Evolutionary conservation across 2,113 vertebrate genomes (phyloP).

Genomic region (Ancistrus triradiatus): DNA sequence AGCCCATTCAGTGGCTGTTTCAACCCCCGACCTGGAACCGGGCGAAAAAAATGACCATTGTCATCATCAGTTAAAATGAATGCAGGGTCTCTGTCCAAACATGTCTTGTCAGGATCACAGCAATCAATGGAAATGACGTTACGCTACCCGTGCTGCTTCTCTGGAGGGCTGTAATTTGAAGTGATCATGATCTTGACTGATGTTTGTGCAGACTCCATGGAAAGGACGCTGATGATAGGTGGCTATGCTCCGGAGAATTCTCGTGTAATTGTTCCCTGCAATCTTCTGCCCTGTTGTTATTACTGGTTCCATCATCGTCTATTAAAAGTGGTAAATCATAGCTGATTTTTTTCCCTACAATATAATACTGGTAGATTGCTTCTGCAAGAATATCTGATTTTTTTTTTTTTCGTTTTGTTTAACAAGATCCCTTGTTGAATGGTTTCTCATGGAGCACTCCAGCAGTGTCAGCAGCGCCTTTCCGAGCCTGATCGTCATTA

Average conservation of each 20-base stretch:
- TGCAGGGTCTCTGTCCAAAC: constrained; percentile 26
- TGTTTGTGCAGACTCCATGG: constrained; percentile 15
- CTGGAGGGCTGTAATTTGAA: constrained; percentile 42
- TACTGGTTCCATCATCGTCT: constrained; percentile 19
- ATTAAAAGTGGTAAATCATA: too few species aligned
- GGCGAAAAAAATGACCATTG: constrained; percentile 14
- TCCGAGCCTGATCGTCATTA: constrained; percentile 21
- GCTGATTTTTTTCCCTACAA: too few species aligned
- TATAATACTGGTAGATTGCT: too few species aligned
- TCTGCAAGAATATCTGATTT: too few species aligned
- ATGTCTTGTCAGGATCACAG: constrained; percentile 34
- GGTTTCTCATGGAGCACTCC: too few species aligned
- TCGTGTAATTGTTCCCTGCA: constrained; percentile 27
- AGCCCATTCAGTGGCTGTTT: not conserved
- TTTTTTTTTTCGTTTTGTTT: too few species aligned
- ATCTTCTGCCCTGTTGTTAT: constrained; percentile 25
- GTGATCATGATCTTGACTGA: constrained; percentile 43
- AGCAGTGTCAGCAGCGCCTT: not conserved
- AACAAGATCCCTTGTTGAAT: too few species aligned
- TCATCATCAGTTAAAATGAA: constrained; percentile 43
- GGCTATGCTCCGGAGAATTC: constrained; percentile 34
- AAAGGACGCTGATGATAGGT: constrained; percentile 44
- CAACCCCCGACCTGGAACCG: constrained; percentile 9
- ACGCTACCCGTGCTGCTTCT: constrained; percentile 36
- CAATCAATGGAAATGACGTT: constrained; percentile 45